These are phyloP conservation scores for Xanthorhoe spadicearia DNA, from an alignment of 2,888 invertebrate genomes.

Conservation along the genomic window DNA sequence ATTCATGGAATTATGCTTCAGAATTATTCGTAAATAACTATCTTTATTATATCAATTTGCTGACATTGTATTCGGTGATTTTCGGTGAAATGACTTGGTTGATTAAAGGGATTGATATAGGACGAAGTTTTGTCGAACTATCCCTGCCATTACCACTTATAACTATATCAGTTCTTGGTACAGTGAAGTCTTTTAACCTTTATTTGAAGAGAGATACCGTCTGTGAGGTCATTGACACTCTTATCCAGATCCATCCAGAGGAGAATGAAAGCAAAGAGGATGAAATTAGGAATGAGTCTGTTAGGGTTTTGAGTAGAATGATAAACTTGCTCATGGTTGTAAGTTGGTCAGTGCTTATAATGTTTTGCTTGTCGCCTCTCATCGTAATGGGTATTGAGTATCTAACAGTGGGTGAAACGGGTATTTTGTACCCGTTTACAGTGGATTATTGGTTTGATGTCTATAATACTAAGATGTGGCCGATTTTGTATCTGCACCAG, in stretches of 20 bases:
- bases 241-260: constrained; percentile 58
- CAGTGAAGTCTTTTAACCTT: constrained; percentile 56
- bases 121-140: constrained; percentile 59
- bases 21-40: constrained; percentile 45
- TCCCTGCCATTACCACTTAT: constrained; percentile 61
- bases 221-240: constrained; percentile 50
- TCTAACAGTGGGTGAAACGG: constrained; percentile 48
- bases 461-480: constrained; percentile 52
- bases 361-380: constrained; percentile 58
- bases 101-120: constrained; percentile 53
- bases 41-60: constrained; percentile 56
- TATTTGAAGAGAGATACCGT: constrained; percentile 53
- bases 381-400: constrained; percentile 56
- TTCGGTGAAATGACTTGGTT: constrained; percentile 62
- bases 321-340: constrained; percentile 48
- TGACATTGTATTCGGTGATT: constrained; percentile 58
- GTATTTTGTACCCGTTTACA: constrained; percentile 58
- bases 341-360: constrained; percentile 47
- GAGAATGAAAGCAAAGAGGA: constrained; percentile 30
- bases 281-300: constrained; percentile 51
- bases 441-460: constrained; percentile 65
- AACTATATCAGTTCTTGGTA: constrained; percentile 57
- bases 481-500: constrained; percentile 62
- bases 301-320: constrained; percentile 50
- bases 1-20: constrained; percentile 31